Conservation (phyloP, 1,140 invertebrate species). For the Trachelipus rathkii region DNA sequence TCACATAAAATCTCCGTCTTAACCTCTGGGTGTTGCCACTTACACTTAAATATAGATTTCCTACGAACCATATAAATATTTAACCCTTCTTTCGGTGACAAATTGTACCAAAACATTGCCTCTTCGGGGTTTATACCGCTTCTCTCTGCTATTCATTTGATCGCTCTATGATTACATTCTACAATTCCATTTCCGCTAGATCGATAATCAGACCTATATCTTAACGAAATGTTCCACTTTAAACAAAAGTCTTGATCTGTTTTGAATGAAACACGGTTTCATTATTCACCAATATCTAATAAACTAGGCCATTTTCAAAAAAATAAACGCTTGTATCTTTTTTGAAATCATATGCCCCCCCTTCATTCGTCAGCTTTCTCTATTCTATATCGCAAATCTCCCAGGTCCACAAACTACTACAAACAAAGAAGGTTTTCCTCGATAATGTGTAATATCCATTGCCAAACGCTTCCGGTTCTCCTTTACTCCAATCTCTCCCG, state of each 20-base stretch:
- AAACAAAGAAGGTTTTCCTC: background rate
- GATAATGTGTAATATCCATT: background rate
- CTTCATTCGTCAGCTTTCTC: background rate
- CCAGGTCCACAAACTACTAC: slow-evolving; percentile 6
- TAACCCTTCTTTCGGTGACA: background rate
- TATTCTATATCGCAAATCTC: background rate
- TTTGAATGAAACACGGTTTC: background rate
- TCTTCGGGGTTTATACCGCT: background rate
- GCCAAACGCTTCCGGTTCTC: background rate
- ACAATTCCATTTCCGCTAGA: slow-evolving; percentile 4
- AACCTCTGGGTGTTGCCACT: no score
- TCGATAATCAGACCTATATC: background rate
- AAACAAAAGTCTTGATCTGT: background rate
- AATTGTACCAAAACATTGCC: slow-evolving; percentile 12
- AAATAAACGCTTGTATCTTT: background rate
- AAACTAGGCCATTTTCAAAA: background rate
- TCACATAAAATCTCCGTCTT: no score
- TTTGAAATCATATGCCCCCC: no score
- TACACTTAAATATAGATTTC: no score
- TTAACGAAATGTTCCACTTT: background rate
- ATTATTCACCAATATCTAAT: background rate
- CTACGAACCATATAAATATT: no score
- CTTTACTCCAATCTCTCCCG: background rate
- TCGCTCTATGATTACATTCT: slow-evolving; percentile 1
- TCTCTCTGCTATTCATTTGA: slow-evolving; percentile 1